Base-by-base conservation (phyloP, 2,113 vertebrate species). In the Aviceda subcristata region DNA sequence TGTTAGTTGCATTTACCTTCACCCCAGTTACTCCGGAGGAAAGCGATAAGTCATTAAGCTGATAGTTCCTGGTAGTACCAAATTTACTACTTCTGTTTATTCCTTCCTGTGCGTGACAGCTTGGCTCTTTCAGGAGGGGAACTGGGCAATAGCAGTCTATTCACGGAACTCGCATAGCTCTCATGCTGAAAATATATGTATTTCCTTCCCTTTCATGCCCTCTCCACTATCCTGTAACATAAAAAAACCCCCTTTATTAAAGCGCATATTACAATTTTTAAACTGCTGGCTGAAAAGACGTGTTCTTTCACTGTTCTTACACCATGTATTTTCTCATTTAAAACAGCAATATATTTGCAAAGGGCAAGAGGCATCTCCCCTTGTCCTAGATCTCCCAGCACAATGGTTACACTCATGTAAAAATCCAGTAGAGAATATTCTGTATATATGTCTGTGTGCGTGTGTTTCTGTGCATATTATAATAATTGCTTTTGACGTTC, bases 401-500 rank as follows among this genome's bases (percentile, higher is more conserved):
- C 48, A n/a, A 8, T 41, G 41, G 12, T 73, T 60, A 15, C 16
- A 38, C 39, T 51, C 34, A 12, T 23, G 46, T 63, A 5, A 39
- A 79, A 90, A 55, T 12, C 8, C 18, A 6, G 23, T 12, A 23
- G 41, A 39, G 46, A 53, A 22, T 63, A 8, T 38, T 53, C 29
- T 69, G 26, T 26, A 9, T 5, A 0, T 66, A 12, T 16, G n/a
- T 48, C n/a, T 69, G 11, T 23, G 29, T 20, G 50, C 0, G 1
- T 75, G 41, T 59, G 34, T 45, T 71, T 59, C 91, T 71, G n/a
- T 51, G 53, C 53, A 17, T 21, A 2, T 88, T 29, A 27, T 1
- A 7, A 34, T 91, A 66, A 95, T 82, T 88, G n/a, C 71, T 90
- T 91, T 48, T 92, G 87, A 79, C n/a, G 0, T 88, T 96, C 68